Evolutionary conservation across 2,113 vertebrate genomes (phyloP).

Genomic region (Ailurus styani): DNA sequence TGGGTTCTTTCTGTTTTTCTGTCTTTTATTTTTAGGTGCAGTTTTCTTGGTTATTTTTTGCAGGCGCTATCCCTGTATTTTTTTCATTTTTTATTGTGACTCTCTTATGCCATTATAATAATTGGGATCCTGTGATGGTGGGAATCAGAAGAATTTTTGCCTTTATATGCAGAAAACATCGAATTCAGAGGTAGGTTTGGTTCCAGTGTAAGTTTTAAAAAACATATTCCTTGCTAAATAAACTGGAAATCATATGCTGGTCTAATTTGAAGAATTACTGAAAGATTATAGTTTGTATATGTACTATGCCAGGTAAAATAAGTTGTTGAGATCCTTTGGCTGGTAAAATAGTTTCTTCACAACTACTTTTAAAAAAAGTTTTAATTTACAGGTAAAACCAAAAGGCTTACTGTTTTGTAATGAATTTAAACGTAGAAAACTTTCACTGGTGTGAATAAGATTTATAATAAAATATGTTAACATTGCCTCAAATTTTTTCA

Average conservation of each 20-base stretch:
- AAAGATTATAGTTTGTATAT: conserved; percentile 5
- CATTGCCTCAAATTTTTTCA: neutral
- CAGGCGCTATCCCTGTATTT: conserved; percentile 93
- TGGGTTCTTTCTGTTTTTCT: neutral
- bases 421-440: conserved; percentile 27
- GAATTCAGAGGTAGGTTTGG: conserved; percentile 88
- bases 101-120: conserved; percentile 95
- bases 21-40: conserved; percentile 84
- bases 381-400: conserved; percentile 3
- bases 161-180: conserved; percentile 94
- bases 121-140: conserved; percentile 98
- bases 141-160: conserved; percentile 93
- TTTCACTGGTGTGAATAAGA: conserved; percentile 3
- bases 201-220: neutral
- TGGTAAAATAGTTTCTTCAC: conserved; percentile 15
- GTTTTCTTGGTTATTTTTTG: conserved; percentile 98
- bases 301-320: neutral
- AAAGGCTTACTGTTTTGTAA: neutral
- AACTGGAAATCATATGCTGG: neutral
- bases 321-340: neutral
- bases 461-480: conserved; percentile 16
- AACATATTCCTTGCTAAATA: neutral
- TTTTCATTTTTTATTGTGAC: conserved; percentile 94
- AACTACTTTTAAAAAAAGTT: neutral
- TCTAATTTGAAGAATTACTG: neutral